Evolutionary conservation across 2,113 vertebrate genomes (phyloP).

Genomic region (Notarius lentiginosus): DNA sequence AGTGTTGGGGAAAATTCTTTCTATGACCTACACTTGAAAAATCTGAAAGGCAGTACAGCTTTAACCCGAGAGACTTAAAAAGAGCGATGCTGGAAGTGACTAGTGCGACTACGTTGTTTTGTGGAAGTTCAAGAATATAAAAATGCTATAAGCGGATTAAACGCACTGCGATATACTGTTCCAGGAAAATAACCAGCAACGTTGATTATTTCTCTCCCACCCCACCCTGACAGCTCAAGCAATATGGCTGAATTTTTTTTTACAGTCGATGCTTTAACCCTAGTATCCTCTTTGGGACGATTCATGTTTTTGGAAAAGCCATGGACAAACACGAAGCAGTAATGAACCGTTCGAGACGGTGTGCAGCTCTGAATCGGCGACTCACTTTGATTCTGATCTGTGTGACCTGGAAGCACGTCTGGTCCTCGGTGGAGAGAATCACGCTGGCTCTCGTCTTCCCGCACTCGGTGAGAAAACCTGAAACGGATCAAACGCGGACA

Average conservation of each 20-base stretch:
- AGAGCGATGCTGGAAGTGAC: too few relatives aligned
- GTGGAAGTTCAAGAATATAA: too few relatives aligned
- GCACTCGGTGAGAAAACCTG: constrained; percentile 94
- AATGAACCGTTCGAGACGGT: neutral
- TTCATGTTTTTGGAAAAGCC: neutral
- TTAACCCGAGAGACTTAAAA: too few relatives aligned
- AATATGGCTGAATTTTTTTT: neutral
- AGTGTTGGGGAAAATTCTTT: too few relatives aligned
- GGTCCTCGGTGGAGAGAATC: constrained; percentile 89
- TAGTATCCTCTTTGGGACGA: neutral
- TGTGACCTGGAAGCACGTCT: constrained; percentile 91
- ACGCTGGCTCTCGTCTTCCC: constrained; percentile 89
- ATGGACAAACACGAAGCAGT: neutral
- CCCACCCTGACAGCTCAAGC: neutral
- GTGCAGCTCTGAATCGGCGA: neutral
- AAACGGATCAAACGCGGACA: neutral
- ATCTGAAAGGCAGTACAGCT: too few relatives aligned
- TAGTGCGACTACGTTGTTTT: too few relatives aligned
- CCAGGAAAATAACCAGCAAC: too few relatives aligned
- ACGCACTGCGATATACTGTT: too few relatives aligned
- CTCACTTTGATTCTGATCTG: constrained; percentile 93
- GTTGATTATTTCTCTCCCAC: too few relatives aligned
- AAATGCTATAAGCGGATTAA: too few relatives aligned
- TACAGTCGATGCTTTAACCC: neutral
- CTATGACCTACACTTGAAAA: too few relatives aligned